Conservation (phyloP, 1,140 invertebrate genomes). For the Drosophila sproati region DNA sequence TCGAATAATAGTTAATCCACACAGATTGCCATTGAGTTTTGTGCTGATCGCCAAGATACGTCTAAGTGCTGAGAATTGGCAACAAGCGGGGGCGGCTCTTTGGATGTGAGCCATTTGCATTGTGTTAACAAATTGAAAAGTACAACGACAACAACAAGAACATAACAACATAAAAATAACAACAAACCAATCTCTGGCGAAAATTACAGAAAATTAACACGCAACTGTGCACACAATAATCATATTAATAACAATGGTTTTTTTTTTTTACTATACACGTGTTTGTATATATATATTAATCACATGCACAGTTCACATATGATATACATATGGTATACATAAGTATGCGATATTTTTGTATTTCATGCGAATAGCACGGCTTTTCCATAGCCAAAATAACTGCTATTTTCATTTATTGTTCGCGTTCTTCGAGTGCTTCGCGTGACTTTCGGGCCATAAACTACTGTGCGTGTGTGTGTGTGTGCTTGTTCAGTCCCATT, state of each 20-base stretch:
- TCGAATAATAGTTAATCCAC: conserved; percentile 53
- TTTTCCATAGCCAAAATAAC: conserved; percentile 24
- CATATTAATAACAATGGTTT: conserved; percentile 81
- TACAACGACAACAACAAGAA: conserved; percentile 13
- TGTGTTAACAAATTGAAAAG: conserved; percentile 61
- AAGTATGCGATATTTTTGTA: conserved; percentile 6
- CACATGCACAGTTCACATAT: conserved; percentile 37
- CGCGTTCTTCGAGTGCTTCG: conserved; percentile 44
- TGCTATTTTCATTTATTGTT: conserved; percentile 10
- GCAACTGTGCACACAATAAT: conserved; percentile 83
- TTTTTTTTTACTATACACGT: conserved; percentile 1
- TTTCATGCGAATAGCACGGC: conserved; percentile 26
- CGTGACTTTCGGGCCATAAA: conserved; percentile 51
- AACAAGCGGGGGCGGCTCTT: conserved; percentile 9
- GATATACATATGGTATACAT: conserved; percentile 1
- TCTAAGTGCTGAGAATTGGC: conserved; percentile 13
- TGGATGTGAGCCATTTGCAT: conserved; percentile 51
- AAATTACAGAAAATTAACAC: conserved; percentile 81
- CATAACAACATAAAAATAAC: conserved; percentile 10
- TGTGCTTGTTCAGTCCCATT: conserved; percentile 5
- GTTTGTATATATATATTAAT: conserved; percentile 4
- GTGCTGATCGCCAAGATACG: conserved; percentile 1
- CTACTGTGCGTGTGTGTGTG: conserved; percentile 6
- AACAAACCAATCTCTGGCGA: conserved; percentile 41
- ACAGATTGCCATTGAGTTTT: conserved; percentile 5